These are phyloP conservation scores for Cyprinus carpio DNA, from an alignment of 2,113 vertebrate species.

Conservation along the genomic window DNA sequence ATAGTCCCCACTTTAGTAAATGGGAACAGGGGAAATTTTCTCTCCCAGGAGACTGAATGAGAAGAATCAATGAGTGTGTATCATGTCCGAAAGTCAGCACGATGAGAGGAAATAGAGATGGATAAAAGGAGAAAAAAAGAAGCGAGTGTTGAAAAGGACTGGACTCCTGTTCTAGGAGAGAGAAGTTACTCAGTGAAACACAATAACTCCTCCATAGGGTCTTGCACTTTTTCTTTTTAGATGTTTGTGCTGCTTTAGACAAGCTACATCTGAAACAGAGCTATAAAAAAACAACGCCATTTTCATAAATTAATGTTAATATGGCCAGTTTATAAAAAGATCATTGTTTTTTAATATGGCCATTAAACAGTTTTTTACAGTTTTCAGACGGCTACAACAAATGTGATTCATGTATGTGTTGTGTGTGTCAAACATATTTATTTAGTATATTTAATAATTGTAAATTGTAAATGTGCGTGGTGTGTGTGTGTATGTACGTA, in stretches of 20 bases:
- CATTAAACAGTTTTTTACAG: too few species aligned
- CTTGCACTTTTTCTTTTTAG: neutral
- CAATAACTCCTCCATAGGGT: constrained; percentile 29
- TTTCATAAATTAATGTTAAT: too few species aligned
- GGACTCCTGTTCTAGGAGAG: constrained; percentile 33
- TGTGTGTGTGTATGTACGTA: too few species aligned
- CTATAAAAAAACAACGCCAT: too few species aligned
- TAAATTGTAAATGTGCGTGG: too few species aligned
- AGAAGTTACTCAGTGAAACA: constrained; percentile 22
- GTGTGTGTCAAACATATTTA: too few species aligned
- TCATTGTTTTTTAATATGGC: too few species aligned
- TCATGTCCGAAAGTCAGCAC: constrained; percentile 46
- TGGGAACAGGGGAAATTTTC: constrained; percentile 42
- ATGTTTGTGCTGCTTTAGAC: neutral
- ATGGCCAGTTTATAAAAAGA: too few species aligned
- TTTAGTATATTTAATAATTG: too few species aligned
- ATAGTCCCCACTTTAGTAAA: constrained; percentile 54
- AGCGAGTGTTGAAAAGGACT: constrained; percentile 24
- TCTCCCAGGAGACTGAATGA: constrained; percentile 48
- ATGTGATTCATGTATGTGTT: too few species aligned
- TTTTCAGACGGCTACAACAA: too few species aligned
- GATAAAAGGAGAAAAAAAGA: constrained; percentile 39
- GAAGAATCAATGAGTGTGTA: constrained; percentile 55
- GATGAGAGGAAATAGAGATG: constrained; percentile 44
- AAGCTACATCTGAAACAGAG: neutral